phyloP scores from a whole-genome alignment of 2,888 invertebrate genomes.

The Chymomyza procnemis region DNA sequence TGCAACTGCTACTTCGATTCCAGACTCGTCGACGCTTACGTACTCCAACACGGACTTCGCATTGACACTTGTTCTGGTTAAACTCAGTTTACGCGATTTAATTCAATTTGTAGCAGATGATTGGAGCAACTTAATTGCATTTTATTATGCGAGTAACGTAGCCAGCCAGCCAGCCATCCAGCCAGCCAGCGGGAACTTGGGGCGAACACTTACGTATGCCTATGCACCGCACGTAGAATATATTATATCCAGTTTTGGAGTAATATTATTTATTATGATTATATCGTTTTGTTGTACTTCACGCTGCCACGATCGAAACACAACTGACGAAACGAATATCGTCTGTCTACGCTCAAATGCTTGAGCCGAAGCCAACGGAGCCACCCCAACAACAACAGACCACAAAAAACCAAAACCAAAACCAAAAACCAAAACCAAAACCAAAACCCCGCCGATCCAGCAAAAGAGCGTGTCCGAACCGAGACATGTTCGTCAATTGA shows the following conservation, averaged over 20 bases:
- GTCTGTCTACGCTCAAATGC: neutral
- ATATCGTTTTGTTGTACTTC: constrained; percentile 46
- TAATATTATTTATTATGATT: neutral
- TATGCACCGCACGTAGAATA: neutral
- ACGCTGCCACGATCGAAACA: constrained; percentile 70
- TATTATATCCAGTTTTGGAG: neutral
- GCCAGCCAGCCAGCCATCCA: no score
- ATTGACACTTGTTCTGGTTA: constrained; percentile 25
- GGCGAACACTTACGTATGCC: neutral
- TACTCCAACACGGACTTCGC: constrained; percentile 1
- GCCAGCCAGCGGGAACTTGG: no score
- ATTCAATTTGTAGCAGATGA: constrained; percentile 68
- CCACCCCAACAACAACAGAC: constrained; percentile 31
- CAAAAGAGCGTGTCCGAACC: constrained; percentile 50
- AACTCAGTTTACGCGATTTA: constrained; percentile 58
- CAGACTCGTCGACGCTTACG: no score
- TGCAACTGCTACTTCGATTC: no score
- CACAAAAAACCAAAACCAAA: no score
- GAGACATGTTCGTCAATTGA: neutral
- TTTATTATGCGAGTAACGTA: neutral
- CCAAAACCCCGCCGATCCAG: constrained; percentile 50
- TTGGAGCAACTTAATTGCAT: constrained; percentile 67
- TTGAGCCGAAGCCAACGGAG: constrained; percentile 9
- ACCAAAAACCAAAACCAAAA: constrained; percentile 2
- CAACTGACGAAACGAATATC: constrained; percentile 66